Base-by-base conservation (phyloP, 64 coral and sea anemone genomes). In the Pocillopora damicornis region DNA sequence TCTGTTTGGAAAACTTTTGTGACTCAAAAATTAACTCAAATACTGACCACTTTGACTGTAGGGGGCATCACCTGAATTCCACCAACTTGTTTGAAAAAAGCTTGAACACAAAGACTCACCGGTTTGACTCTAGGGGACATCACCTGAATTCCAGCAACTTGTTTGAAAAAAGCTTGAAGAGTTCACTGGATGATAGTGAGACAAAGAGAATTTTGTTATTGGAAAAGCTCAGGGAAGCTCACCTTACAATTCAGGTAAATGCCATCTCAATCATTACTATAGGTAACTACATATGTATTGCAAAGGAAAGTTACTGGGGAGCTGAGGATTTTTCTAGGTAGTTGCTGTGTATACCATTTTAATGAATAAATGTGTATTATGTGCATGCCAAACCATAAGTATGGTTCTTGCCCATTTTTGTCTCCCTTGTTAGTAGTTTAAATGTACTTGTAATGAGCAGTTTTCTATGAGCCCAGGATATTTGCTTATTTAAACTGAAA, bases 151-250 rank as follows among this genome's bases (percentile, higher is more conserved):
- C 72, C 61, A 45, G 58, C 75, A 76, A 9, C 2, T 15, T 87
- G n/a, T 62, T 42, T 72, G 86, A 75, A 62, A 76, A 30, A n/a
- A 61, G 57, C 45, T 42, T 87, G 22, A 87, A 87, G 36, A 45
- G 17, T 15, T 76, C 86, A 25, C 25, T 87, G 75, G 86, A 87
- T 36, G 86, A 87, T 16, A 87, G 86, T 65, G 59, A 76, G 76
- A 75, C 68, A 30, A 75, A 87, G 57, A 59, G 86, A 76, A 20
- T 87, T 15, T 37, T 76, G 15, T 45, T 87, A 26, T 62, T 87
- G 30, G 86, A 87, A 65, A 87, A 87, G 18, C 71, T 87, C 72
- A 76, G 86, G 76, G 86, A 87, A 60, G 86, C 73, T 62, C 86
- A 87, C 61, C 35, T 87, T 72, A 76, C 86, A 5, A 87, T 87